phyloP scores from a whole-genome alignment of 1,140 invertebrate genomes.

The Plectrocnemia conspersa region DNA sequence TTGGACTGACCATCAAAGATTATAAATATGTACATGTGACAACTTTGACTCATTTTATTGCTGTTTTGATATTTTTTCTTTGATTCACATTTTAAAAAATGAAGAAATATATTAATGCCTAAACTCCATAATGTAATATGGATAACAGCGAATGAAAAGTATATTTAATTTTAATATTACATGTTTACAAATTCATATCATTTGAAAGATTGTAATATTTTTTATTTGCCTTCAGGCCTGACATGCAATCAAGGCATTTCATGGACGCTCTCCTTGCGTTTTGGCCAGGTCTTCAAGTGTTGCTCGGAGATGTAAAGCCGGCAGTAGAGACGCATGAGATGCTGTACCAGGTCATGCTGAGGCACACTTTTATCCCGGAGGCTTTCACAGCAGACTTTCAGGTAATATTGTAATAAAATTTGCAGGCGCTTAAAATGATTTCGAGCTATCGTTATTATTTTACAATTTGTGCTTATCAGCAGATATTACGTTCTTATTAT shows the following conservation, averaged over 20 bases:
- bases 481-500: too few species aligned
- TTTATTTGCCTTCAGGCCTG: conserved; percentile 75
- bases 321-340: conserved; percentile 97
- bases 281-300: conserved; percentile 94
- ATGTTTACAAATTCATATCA: not conserved
- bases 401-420: conserved; percentile 50
- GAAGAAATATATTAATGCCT: not conserved
- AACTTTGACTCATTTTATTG: too few species aligned
- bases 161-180: not conserved
- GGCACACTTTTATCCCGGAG: conserved; percentile 97
- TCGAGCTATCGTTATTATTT: too few species aligned
- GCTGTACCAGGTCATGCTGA: conserved; percentile 94
- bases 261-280: conserved; percentile 97
- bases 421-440: not conserved
- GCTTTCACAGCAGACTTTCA: conserved; percentile 94
- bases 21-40: too few species aligned
- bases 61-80: too few species aligned
- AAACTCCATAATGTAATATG: not conserved
- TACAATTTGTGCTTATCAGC: too few species aligned
- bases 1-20: too few species aligned
- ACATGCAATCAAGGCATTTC: conserved; percentile 91
- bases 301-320: conserved; percentile 85
- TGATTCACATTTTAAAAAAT: too few species aligned
- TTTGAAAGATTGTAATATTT: too few species aligned
- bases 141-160: too few species aligned